A percentile compares a stretch with the other conserved stretches of the same genome.
phyloP scores from a whole-genome alignment of 1,140 invertebrate genomes.

The Heterodera carotae region DNA sequence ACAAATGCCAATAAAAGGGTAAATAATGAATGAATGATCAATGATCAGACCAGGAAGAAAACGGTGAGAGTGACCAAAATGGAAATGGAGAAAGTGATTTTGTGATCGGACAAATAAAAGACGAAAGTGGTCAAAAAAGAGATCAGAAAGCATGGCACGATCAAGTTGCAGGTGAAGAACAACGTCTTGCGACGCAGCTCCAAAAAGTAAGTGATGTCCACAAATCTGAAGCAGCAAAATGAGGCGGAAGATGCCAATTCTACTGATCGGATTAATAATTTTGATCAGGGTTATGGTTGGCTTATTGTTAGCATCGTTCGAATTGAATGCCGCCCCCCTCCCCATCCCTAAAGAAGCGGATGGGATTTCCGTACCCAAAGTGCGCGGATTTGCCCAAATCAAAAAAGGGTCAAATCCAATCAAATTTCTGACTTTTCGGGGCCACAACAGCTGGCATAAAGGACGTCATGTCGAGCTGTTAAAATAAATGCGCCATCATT shows the following conservation, averaged over 20 bases:
- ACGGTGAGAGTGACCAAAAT: slow-evolving; percentile 98
- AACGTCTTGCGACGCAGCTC: slow-evolving; percentile 90
- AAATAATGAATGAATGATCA: slow-evolving; percentile 1
- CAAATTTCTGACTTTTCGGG: slow-evolving; percentile 72
- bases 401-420: neutral
- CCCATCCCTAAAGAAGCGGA: too few species aligned
- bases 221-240: slow-evolving; percentile 75
- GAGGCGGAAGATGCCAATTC: too few species aligned
- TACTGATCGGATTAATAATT: too few species aligned
- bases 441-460: slow-evolving; percentile 64
- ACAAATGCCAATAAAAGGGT: slow-evolving; percentile 24
- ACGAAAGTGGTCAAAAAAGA: slow-evolving; percentile 96
- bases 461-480: slow-evolving; percentile 56
- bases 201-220: slow-evolving; percentile 97
- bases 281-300: too few species aligned
- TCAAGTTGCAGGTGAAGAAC: slow-evolving; percentile 91
- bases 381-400: slow-evolving; percentile 68
- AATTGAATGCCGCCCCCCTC: too few species aligned
- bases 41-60: slow-evolving; percentile 80
- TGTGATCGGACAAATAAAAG: slow-evolving; percentile 96
- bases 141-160: slow-evolving; percentile 91
- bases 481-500: neutral
- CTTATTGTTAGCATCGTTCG: too few species aligned
- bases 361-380: slow-evolving; percentile 82
- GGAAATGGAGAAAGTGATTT: slow-evolving; percentile 96